A percentile compares a stretch with the other conserved stretches of the same genome.
phyloP scores from a whole-genome alignment of 2,113 vertebrate species.

The Pomatorhinus ruficollis region DNA sequence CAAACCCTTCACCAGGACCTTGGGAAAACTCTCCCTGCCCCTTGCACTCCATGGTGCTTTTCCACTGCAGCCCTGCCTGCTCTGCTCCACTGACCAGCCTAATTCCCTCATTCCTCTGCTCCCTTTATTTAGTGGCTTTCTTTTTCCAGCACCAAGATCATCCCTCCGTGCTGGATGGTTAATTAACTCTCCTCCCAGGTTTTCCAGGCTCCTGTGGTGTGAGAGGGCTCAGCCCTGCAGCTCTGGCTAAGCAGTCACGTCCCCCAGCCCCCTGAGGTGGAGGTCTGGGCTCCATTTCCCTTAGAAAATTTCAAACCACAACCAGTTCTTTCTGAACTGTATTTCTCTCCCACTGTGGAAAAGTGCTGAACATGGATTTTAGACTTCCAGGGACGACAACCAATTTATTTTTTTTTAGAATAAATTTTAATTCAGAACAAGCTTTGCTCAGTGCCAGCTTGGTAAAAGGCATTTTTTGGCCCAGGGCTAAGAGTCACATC shows the following conservation, averaged over 20 bases:
- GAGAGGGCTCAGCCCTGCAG: background rate
- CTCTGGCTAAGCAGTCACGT: accelerated
- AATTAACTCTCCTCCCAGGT: slow-evolving; percentile 1
- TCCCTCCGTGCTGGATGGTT: background rate
- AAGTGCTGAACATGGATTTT: background rate
- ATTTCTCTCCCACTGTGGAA: background rate
- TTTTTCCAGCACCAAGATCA: background rate
- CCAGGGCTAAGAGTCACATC: background rate
- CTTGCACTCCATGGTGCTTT: background rate
- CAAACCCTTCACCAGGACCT: background rate
- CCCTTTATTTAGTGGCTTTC: background rate
- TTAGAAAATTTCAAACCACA: background rate
- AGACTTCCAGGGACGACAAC: background rate
- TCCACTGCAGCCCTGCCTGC: background rate
- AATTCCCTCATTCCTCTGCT: background rate
- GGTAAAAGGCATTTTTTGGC: background rate
- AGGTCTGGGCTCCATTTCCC: background rate
- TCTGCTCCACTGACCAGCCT: background rate
- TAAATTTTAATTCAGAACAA: background rate
- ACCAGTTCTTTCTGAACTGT: background rate
- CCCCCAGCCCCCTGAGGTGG: background rate
- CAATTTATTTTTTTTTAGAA: background rate
- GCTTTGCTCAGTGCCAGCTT: background rate
- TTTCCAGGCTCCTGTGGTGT: background rate
- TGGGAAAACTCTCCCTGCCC: background rate